A percentile compares a stretch with the other conserved stretches of the same genome.
phyloP scores from a whole-genome alignment of 1,140 invertebrate genomes.

The Phthorimaea operculella region DNA sequence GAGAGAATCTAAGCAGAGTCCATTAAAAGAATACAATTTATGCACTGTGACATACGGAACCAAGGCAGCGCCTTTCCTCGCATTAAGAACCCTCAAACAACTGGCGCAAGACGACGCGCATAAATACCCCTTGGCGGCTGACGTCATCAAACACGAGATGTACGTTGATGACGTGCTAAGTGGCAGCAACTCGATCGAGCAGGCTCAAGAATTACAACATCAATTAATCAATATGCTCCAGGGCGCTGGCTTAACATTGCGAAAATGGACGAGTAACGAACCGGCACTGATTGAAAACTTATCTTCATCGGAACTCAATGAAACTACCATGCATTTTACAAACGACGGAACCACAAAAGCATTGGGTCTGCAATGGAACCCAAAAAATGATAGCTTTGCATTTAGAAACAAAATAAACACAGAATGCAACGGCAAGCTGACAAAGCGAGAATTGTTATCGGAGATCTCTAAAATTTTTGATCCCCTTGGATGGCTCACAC shows the following conservation, averaged over 20 bases:
- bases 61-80: conserved; percentile 31
- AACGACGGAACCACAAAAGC: conserved; percentile 13
- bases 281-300: conserved; percentile 6
- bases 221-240: conserved; percentile 25
- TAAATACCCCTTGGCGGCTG: conserved; percentile 12
- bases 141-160: conserved; percentile 6
- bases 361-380: conserved; percentile 19
- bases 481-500: conserved; percentile 40
- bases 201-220: conserved; percentile 19
- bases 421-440: neutral
- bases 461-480: conserved; percentile 38
- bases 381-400: conserved; percentile 14
- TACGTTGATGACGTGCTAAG: conserved; percentile 19
- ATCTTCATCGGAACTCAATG: conserved; percentile 1
- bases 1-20: conserved; percentile 18
- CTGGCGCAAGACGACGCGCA: conserved; percentile 31
- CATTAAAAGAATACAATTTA: conserved; percentile 29
- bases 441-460: conserved; percentile 21
- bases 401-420: conserved; percentile 1
- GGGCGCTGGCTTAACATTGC: conserved; percentile 20
- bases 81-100: conserved; percentile 35
- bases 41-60: conserved; percentile 40
- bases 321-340: conserved; percentile 12
- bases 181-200: conserved; percentile 9
- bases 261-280: conserved; percentile 26